Conservation (phyloP, 1,140 invertebrate species). For the Metaphire vulgaris region DNA sequence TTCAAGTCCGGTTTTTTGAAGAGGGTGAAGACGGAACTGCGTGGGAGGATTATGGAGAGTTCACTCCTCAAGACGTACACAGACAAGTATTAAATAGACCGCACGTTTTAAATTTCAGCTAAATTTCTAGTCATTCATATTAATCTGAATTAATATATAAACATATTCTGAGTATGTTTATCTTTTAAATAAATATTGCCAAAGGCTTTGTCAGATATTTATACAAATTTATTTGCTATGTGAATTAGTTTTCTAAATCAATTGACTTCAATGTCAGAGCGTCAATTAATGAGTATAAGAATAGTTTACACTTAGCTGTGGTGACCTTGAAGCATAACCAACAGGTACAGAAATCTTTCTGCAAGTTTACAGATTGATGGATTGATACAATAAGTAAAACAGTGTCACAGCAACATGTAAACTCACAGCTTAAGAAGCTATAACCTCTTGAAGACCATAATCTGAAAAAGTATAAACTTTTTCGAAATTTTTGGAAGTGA, state of each 20-base stretch:
- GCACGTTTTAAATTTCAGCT: not conserved
- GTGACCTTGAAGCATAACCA: no score
- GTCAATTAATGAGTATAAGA: no score
- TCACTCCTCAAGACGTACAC: conserved; percentile 81
- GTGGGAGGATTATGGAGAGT: conserved; percentile 82
- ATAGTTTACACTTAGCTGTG: no score
- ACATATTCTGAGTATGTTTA: not conserved
- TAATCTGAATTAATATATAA: not conserved
- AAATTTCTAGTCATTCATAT: not conserved
- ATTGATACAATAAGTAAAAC: no score
- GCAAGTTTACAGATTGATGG: no score
- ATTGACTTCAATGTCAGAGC: no score
- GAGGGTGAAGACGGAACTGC: conserved; percentile 61
- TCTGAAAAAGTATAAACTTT: not conserved
- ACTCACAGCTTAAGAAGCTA: not conserved
- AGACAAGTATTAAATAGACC: conserved; percentile 64
- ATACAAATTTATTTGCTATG: not conserved
- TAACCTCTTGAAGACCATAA: not conserved
- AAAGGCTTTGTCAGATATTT: not conserved
- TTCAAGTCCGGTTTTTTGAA: conserved; percentile 81
- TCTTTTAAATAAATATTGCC: not conserved
- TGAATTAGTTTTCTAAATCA: not conserved
- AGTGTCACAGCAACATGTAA: no score
- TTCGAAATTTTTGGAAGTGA: no score
- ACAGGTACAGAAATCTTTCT: no score